Evolutionary conservation across 2,113 vertebrate genomes (phyloP), one percentile per base, ranked within the genome.

Genomic region (Eptesicus fuscus): DNA sequence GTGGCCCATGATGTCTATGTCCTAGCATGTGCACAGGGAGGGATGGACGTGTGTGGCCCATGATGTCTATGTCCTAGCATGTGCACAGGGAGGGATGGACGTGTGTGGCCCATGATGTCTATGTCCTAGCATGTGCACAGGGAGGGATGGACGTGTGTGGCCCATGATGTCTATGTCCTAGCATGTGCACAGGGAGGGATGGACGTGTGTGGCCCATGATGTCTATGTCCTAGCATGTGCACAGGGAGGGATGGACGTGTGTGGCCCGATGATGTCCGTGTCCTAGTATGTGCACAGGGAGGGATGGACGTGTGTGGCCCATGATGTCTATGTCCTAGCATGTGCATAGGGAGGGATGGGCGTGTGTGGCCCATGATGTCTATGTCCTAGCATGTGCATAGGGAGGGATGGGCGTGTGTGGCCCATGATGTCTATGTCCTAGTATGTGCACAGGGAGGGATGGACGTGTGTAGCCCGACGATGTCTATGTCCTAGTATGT

Each of bases 321-420:
- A 6, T 1, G 92, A 93, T 96, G 97, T 93, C 42, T 49, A 14
- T 49, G 49, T 49, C 49, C 49, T 4, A 5, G 49, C 4, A 14
- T 1, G 49, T 49, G 49, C 49, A 49, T 4, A 49, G 14, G 49
- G 42, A 42, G 42, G 42, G 42, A 42, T 42, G 42, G 42, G 96
- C 77, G 82, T 95, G 96, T 94, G 97, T 97, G 86, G 91, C 69
- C 40, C 25, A 6, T 7, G 92, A 93, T 96, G 97, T 93, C 42
- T 49, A 14, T 49, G 49, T 49, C 49, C 49, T 4, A 5, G 49
- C 4, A 47, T 1, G 49, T 49, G 49, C 49, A 49, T 4, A 49
- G 49, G 14, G 42, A 42, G 42, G 42, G 42, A 42, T 42, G 42
- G 42, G 97, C 77, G 82, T 95, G 96, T 94, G 97, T 97, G 86